Evolutionary conservation across 1,140 invertebrate genomes (phyloP).

Genomic region (Heliconius melpomene): DNA sequence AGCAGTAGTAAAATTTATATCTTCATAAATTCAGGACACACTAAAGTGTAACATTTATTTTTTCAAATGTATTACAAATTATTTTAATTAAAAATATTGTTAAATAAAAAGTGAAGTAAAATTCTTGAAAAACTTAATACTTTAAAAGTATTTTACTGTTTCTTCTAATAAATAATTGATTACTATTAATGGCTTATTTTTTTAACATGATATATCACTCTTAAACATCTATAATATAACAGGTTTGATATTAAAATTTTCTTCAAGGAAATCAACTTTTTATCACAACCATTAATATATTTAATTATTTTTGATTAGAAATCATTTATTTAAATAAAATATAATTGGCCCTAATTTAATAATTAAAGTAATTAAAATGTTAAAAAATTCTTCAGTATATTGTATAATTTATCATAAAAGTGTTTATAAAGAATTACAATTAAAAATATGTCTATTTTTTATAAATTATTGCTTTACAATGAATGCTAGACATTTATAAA

Average conservation of each 20-base stretch:
- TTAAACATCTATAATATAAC: neutral
- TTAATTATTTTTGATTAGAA: neutral
- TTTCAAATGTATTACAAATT: too few relatives aligned
- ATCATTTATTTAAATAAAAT: conserved; percentile 5
- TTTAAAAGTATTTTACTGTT: neutral
- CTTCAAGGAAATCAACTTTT: conserved; percentile 8
- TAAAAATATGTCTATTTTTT: neutral
- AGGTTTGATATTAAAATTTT: neutral
- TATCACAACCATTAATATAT: neutral
- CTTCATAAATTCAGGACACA: too few relatives aligned
- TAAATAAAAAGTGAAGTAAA: too few relatives aligned
- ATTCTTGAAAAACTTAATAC: too few relatives aligned
- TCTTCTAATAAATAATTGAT: conserved; percentile 2
- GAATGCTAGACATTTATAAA: conserved; percentile 4
- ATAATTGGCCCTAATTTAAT: neutral
- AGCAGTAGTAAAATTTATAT: neutral
- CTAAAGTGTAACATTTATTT: too few relatives aligned
- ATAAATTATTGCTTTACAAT: neutral
- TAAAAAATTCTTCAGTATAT: neutral
- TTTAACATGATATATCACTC: neutral
- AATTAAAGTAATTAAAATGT: neutral
- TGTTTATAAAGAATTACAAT: neutral
- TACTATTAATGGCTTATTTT: conserved; percentile 3
- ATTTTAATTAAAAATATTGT: too few relatives aligned
- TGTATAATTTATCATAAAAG: neutral